Evolutionary conservation across 2,888 invertebrate genomes (phyloP), one percentile per base, ranked within the genome.

Genomic region (Coleophora flavipennella): DNA sequence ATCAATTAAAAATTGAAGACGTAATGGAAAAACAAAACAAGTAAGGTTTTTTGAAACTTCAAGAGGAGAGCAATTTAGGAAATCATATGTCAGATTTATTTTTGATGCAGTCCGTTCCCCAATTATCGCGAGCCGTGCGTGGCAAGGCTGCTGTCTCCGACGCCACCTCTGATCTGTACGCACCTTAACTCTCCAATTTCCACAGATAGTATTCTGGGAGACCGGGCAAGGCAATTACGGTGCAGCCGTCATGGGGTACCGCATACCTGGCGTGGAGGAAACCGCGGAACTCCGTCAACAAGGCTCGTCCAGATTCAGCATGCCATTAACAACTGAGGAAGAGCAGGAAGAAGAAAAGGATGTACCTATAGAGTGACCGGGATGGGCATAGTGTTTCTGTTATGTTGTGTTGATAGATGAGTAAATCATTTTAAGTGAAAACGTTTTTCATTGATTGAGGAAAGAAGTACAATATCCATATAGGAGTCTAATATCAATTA

Each of bases 171-270:
- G n/a, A n/a, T n/a, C n/a, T n/a, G 12, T 32, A 1, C 3, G 2
- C 3, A 13, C 2, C 4, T 13, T 12, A 12, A 12, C 3, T 11
- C 8, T 32, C 12, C 2, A 11, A 27, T n/a, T 13, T 25, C 25
- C 3, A 25, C 53, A 83, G 80, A 66, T 81, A 36, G 61, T 79
- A 1, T 84, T 85, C 48, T 65, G 62, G 55, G 75, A 84, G 25
- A 68, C 77, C 0, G 85, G 84, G 0, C 46, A 64, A 0, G 85
- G 81, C 0, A 85, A 84, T 52, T 80, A 84, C 37, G 80, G 84
- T 0, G 79, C 83, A 0, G 76, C 83, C 0, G 51, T 85, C 4
- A 85, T 85, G 85, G 78, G 59, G 0, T 67, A 65, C 45, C 56
- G 77, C 10, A 74, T 84, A 11, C 78, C 76, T 0, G 53, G 60